Evolutionary conservation across 2,888 invertebrate species (phyloP), one percentile per base, ranked within the genome.

Genomic region (Cataglyphis albicans): DNA sequence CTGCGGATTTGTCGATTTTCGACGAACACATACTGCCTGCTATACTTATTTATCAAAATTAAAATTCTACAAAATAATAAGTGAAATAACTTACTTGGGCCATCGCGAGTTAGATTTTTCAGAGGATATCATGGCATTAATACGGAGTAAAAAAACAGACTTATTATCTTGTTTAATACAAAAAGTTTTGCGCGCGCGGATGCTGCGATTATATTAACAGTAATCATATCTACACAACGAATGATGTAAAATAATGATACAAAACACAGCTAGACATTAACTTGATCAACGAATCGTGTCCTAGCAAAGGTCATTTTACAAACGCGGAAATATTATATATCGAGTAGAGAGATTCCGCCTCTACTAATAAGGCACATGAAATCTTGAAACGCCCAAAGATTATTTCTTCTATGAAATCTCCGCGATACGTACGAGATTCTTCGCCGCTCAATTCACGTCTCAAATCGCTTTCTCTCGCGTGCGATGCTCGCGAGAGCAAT

Each of bases 401-500:
- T 44, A 80, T 80, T 59, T 59, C 52, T 70, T 59, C 44, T 21
- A 1, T 18, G n/a, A 63, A 21, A 61, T 38, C 35, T 38, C 25
- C 29, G 15, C 52, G 52, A 68, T 59, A 80, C n/a, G 72, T 44
- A 18, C 21, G 3, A 18, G 29, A 48, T 29, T 70, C 57, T 70
- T 78, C 21, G 57, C 12, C 57, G 70, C 41, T n/a, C n/a, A n/a
- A n/a, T n/a, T n/a, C n/a, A 25, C 25, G 41, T 63, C 67, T 63
- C 67, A 41, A 68, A 29, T 18, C 55, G 55, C 68, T 76, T 55
- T 68, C 76, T 48, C 76, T 38, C 35, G 57, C 55, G 57, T 32
- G 70, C 59, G 21, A 82, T 70, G 81, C 80, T 70, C 72, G 81
- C 85, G 84, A 89, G 88, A 90, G 91, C 92, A 93, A 93, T 94